phyloP scores from a whole-genome alignment of 2,113 vertebrate genomes.

The Butorides virescens region DNA sequence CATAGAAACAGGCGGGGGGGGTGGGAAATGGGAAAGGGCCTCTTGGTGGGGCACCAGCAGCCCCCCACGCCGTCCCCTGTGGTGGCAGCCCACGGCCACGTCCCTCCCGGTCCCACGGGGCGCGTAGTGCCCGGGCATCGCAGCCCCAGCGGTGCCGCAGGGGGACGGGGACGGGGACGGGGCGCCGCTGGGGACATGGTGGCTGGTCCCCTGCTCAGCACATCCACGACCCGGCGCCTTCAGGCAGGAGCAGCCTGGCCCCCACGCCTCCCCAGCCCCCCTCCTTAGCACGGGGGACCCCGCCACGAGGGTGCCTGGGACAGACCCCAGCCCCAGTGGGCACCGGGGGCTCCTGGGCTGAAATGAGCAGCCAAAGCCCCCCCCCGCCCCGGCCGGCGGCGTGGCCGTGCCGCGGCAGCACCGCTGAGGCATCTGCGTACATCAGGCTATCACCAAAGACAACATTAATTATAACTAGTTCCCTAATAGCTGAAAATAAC shows the following conservation, averaged over 20 bases:
- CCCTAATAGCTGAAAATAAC: constrained; percentile 30
- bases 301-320: accelerated
- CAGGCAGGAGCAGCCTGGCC: too few species aligned
- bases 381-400: accelerated
- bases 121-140: accelerated
- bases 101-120: neutral
- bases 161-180: too few species aligned
- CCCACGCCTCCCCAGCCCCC: too few species aligned
- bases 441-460: neutral
- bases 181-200: accelerated
- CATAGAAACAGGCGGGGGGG: neutral
- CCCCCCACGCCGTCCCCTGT: accelerated
- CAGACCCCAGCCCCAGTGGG: too few species aligned
- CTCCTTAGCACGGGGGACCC: too few species aligned
- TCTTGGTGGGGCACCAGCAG: neutral
- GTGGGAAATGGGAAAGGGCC: neutral
- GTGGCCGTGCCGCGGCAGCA: neutral
- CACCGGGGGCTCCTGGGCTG: neutral
- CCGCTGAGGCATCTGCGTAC: neutral
- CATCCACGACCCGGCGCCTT: too few species aligned
- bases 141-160: accelerated
- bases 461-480: constrained; percentile 25
- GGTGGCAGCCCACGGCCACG: accelerated
- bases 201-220: neutral
- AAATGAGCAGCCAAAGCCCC: neutral